Conservation (phyloP, 2,888 invertebrate species). For the Tanypteryx hageni region DNA sequence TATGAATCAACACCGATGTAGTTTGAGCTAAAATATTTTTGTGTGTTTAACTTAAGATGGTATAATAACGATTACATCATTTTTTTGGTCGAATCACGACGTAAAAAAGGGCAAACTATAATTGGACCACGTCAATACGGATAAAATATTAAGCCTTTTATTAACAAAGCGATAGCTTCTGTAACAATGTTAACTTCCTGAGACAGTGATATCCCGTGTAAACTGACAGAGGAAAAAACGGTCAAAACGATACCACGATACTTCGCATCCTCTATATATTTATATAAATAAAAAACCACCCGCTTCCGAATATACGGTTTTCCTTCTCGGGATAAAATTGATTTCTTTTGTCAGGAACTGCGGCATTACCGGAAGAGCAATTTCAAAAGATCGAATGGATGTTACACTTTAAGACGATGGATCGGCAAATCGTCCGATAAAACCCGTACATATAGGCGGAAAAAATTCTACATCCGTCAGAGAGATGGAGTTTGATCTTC, state of each 20-base stretch:
- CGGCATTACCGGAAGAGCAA: neutral
- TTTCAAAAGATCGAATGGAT: neutral
- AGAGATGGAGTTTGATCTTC: neutral
- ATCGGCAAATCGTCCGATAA: neutral
- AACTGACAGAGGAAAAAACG: neutral
- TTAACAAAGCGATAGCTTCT: conserved; percentile 17
- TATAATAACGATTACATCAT: neutral
- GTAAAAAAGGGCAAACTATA: neutral
- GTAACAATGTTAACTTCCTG: conserved; percentile 48
- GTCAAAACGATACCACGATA: no score
- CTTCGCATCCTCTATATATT: no score
- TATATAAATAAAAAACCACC: no score
- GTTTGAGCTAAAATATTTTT: conserved; percentile 42
- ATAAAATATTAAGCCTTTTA: neutral
- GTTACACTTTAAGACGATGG: neutral
- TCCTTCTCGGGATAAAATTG: no score
- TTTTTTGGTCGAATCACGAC: neutral
- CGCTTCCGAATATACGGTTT: no score
- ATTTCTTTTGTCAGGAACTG: neutral
- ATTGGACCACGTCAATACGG: neutral
- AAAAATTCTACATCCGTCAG: neutral
- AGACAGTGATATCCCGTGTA: conserved; percentile 22
- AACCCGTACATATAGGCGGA: neutral
- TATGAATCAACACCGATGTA: conserved; percentile 50
- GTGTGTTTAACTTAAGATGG: conserved; percentile 43